Percentiles rank a stretch among this genome's conserved stretches.
Conservation (phyloP, 2,797 vertebrate genomes). For the Gymnocypris eckloni region DNA sequence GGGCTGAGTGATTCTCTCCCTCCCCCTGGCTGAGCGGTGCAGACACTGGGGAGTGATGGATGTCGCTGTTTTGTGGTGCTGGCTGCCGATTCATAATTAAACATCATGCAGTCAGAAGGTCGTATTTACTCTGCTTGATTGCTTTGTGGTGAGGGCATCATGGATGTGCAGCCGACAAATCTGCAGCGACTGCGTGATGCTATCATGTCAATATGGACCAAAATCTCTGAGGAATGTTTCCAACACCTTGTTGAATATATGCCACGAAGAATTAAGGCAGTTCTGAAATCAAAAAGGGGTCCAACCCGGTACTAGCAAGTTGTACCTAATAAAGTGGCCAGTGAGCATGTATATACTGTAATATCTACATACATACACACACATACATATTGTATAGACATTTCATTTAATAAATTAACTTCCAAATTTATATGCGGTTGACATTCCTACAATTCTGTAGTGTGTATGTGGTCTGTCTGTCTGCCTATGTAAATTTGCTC, state of each 20-base stretch:
- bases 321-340: no score
- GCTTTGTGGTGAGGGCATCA: slow-evolving; percentile 43
- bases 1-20: slow-evolving; percentile 22
- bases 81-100: slow-evolving; percentile 58
- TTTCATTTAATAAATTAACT: neutral
- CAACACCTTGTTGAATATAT: no score
- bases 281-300: no score
- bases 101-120: slow-evolving; percentile 55
- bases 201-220: no score
- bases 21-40: neutral
- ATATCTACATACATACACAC: no score
- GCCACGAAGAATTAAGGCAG: no score
- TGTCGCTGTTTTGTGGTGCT: slow-evolving; percentile 21
- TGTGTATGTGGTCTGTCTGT: neutral
- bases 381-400: neutral
- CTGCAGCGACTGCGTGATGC: no score
- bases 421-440: neutral
- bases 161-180: no score
- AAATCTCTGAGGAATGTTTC: no score
- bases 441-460: neutral
- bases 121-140: slow-evolving; percentile 56
- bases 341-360: no score
- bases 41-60: slow-evolving; percentile 38
- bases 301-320: no score
- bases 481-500: neutral